phyloP scores from a whole-genome alignment of 37 sponge, comb jelly and placozoan genomes.

The Geodia barretti region DNA sequence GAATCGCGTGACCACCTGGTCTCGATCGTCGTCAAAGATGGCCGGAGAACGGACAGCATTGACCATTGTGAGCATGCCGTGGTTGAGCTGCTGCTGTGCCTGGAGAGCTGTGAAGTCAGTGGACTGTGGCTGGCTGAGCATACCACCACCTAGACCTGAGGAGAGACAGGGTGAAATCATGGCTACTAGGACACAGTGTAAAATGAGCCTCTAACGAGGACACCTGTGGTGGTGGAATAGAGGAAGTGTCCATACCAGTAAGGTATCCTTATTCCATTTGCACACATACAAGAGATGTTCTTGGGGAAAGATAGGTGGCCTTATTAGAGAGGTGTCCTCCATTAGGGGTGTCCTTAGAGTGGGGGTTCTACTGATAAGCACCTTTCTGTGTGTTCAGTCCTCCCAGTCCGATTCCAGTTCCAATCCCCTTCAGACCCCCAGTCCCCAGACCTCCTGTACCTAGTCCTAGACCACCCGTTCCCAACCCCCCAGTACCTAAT shows the following conservation, averaged over 20 bases:
- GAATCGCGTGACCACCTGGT: conserved; percentile 80
- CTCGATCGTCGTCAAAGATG: conserved; percentile 88
- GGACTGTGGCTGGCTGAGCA: conserved; percentile 14
- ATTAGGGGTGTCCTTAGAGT: too few relatives aligned
- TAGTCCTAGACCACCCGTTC: not conserved
- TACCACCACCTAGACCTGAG: conserved; percentile 1
- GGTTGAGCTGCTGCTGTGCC: conserved; percentile 1
- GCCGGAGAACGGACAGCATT: conserved; percentile 78
- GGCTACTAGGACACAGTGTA: not conserved
- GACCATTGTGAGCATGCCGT: conserved; percentile 19
- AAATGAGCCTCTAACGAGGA: not conserved
- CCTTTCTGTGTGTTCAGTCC: conserved; percentile 44
- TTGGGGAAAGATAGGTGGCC: too few relatives aligned
- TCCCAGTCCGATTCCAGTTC: conserved; percentile 16
- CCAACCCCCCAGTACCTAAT: not conserved
- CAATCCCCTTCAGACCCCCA: not conserved
- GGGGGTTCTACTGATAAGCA: too few relatives aligned
- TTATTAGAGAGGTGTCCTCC: too few relatives aligned
- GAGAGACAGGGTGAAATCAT: not conserved
- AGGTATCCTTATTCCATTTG: too few relatives aligned
- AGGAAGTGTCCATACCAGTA: too few relatives aligned
- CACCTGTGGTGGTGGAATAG: too few relatives aligned
- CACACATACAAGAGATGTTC: not conserved
- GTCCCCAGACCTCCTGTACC: not conserved
- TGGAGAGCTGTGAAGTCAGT: not conserved